These are phyloP conservation scores for Fissipunctia ypsillon DNA, from an alignment of 2,888 invertebrate species.

Conservation along the genomic window DNA sequence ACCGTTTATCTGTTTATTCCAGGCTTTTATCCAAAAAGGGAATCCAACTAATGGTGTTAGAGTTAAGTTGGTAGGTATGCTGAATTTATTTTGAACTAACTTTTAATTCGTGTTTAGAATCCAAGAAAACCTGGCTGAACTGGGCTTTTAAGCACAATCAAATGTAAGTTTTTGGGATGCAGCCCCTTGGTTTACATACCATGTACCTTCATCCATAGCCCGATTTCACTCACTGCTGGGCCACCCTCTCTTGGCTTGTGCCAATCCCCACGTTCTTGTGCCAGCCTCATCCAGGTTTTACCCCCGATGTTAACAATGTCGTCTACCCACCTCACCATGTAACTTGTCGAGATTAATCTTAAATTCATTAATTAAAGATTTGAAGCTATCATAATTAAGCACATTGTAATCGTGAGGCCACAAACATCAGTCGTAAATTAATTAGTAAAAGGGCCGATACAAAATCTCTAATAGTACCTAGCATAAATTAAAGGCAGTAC, in stretches of 20 bases:
- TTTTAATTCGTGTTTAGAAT: too few relatives aligned
- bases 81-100: too few relatives aligned
- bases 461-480: conserved; percentile 21
- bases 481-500: conserved; percentile 17
- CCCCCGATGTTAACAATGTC: background rate
- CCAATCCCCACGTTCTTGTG: background rate
- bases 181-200: background rate
- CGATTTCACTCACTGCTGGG: background rate
- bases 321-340: background rate
- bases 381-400: background rate
- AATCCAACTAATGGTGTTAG: too few relatives aligned
- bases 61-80: too few relatives aligned
- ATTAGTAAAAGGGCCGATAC: conserved; percentile 11
- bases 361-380: background rate
- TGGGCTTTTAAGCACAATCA: background rate
- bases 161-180: background rate
- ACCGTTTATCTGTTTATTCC: too few relatives aligned
- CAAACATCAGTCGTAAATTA: conserved; percentile 30
- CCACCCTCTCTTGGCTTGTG: background rate
- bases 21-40: too few relatives aligned
- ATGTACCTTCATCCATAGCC: background rate
- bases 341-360: background rate
- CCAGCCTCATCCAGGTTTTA: background rate
- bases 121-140: too few relatives aligned
- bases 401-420: background rate